phyloP scores from a whole-genome alignment of 2,888 invertebrate genomes.

The Eumerus sabulonum region DNA sequence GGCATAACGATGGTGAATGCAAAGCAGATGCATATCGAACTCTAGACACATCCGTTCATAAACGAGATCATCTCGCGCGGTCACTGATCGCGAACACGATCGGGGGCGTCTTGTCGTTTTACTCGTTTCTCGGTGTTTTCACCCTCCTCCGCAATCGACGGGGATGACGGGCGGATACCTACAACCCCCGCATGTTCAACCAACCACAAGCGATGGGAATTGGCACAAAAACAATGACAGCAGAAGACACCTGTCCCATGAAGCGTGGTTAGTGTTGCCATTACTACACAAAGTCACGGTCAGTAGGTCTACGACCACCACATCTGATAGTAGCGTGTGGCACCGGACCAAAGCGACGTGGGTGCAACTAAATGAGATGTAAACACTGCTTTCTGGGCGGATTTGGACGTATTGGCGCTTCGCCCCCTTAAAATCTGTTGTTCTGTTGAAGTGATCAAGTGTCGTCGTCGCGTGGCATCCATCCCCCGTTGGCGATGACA shows the following conservation, averaged over 20 bases:
- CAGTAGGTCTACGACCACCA: slow-evolving; percentile 47
- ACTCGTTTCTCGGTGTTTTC: slow-evolving; percentile 10
- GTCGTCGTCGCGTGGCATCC: slow-evolving; percentile 66
- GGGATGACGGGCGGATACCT: slow-evolving; percentile 7
- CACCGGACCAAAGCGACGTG: slow-evolving; percentile 28
- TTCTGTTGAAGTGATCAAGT: slow-evolving; percentile 40
- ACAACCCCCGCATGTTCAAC: slow-evolving; percentile 42
- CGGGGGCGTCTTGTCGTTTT: slow-evolving; percentile 50
- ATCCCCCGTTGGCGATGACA: slow-evolving; percentile 54
- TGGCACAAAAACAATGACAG: slow-evolving; percentile 47
- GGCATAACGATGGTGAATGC: slow-evolving; percentile 41
- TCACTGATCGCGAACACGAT: slow-evolving; percentile 34
- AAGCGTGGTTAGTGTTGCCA: slow-evolving; percentile 11
- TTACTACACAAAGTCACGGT: slow-evolving; percentile 51
- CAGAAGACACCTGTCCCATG: slow-evolving; percentile 50
- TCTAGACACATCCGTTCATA: slow-evolving; percentile 46
- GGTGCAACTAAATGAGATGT: slow-evolving; percentile 45
- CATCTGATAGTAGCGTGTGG: slow-evolving; percentile 30
- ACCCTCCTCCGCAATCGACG: slow-evolving; percentile 36
- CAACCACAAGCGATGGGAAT: slow-evolving; percentile 35
- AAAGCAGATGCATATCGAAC: slow-evolving; percentile 51
- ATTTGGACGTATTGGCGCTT: slow-evolving; percentile 33
- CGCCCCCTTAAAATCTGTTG: slow-evolving; percentile 53
- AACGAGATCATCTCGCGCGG: slow-evolving; percentile 26
- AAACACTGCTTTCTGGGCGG: slow-evolving; percentile 49